Conservation (phyloP, 2,888 invertebrate species). For the Salticus scenicus region DNA sequence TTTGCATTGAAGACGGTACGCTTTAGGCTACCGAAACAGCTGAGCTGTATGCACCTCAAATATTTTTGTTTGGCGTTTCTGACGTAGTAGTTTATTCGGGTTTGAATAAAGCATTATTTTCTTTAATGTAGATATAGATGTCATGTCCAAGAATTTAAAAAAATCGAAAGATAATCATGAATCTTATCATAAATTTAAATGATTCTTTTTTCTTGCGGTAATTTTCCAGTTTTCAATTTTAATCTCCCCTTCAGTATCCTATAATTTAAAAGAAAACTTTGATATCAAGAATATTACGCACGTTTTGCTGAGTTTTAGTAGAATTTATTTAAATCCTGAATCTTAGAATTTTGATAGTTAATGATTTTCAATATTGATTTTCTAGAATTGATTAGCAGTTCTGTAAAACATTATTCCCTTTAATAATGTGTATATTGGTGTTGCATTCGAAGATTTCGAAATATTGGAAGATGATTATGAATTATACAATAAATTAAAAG, state of each 20-base stretch:
- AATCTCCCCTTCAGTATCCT: no score
- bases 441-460: neutral
- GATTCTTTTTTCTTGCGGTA: no score
- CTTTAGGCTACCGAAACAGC: no score
- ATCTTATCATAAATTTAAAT: neutral
- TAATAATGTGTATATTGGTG: conserved; percentile 2
- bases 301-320: no score
- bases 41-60: no score
- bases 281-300: no score
- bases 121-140: neutral
- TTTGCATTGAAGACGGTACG: no score
- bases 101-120: conserved; percentile 2
- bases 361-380: neutral
- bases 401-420: neutral
- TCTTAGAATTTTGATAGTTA: neutral
- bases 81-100: no score
- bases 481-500: neutral
- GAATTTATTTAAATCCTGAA: neutral
- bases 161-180: neutral
- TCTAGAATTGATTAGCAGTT: neutral
- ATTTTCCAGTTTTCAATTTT: no score
- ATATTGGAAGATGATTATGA: neutral
- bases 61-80: no score
- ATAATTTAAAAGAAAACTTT: no score
- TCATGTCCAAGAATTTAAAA: neutral